Percentiles rank a stretch among this genome's conserved stretches.
These are phyloP conservation scores for Bubo scandiacus DNA, from an alignment of 2,113 vertebrate species.

Conservation along the genomic window DNA sequence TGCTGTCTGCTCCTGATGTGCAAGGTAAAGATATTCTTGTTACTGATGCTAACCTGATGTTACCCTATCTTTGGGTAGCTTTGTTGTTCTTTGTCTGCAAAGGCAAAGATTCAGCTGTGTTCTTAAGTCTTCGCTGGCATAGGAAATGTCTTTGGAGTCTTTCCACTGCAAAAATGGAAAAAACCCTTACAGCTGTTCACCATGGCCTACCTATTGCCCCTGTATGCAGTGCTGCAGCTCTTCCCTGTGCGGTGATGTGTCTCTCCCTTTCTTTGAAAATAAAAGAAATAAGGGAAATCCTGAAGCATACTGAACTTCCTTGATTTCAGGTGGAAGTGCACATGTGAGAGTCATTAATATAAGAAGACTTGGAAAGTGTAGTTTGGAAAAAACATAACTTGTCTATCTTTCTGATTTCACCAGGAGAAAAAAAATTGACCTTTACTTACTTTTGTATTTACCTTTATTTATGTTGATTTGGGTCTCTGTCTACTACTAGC, in stretches of 20 bases:
- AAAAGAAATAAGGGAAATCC: background rate
- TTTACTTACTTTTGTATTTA: background rate
- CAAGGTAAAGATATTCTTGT: background rate
- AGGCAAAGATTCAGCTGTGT: background rate
- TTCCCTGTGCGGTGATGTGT: background rate
- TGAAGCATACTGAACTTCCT: background rate
- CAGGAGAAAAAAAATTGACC: background rate
- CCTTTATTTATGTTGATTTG: background rate
- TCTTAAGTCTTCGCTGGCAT: background rate
- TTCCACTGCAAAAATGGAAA: background rate
- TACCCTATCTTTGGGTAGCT: background rate
- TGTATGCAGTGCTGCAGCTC: background rate
- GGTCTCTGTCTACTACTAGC: background rate
- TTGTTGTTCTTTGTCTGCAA: background rate
- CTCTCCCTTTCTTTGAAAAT: background rate
- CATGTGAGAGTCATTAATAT: background rate
- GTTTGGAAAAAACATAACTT: background rate
- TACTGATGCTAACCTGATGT: background rate
- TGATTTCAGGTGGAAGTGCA: background rate
- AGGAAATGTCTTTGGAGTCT: background rate
- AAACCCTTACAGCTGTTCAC: background rate
- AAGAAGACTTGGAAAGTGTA: background rate
- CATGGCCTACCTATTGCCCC: accelerated
- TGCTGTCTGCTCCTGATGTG: background rate
- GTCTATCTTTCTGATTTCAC: background rate